Evolutionary conservation across 2,113 vertebrate genomes (phyloP).

Genomic region (Saccopteryx bilineata): DNA sequence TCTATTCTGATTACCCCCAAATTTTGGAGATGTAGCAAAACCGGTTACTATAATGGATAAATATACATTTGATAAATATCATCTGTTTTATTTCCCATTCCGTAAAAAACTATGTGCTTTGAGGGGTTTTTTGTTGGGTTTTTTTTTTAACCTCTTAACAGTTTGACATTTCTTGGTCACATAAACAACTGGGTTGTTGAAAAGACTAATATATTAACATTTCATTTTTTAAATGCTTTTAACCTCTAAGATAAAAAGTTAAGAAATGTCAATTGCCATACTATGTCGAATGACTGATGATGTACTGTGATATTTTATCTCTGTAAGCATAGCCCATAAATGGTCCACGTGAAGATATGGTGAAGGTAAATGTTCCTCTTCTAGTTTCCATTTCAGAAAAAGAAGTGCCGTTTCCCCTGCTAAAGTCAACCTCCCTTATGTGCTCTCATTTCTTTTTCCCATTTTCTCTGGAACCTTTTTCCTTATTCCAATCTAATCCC

Average conservation of each 20-base stretch:
- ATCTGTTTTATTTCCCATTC: constrained; percentile 5
- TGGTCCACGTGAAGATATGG: neutral
- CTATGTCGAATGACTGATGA: neutral
- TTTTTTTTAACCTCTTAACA: neutral
- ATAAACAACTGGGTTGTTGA: constrained; percentile 3
- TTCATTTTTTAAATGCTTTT: constrained; percentile 21
- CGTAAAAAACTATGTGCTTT: neutral
- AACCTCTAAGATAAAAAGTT: constrained; percentile 42
- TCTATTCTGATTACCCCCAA: neutral
- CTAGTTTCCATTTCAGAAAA: neutral
- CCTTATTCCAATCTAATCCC: neutral
- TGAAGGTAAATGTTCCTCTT: neutral
- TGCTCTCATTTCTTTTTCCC: neutral
- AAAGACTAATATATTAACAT: neutral
- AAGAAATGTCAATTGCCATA: neutral
- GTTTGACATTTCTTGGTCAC: constrained; percentile 42
- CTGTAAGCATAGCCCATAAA: neutral
- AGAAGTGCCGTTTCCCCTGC: neutral
- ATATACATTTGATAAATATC: constrained; percentile 11
- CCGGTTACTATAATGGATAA: constrained; percentile 37
- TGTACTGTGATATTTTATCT: neutral
- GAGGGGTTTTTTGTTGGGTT: neutral
- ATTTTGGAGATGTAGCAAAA: constrained; percentile 50
- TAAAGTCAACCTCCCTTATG: neutral
- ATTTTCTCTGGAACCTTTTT: neutral